phyloP scores from a whole-genome alignment of 2,888 invertebrate genomes.

The Morinoia aosen region DNA sequence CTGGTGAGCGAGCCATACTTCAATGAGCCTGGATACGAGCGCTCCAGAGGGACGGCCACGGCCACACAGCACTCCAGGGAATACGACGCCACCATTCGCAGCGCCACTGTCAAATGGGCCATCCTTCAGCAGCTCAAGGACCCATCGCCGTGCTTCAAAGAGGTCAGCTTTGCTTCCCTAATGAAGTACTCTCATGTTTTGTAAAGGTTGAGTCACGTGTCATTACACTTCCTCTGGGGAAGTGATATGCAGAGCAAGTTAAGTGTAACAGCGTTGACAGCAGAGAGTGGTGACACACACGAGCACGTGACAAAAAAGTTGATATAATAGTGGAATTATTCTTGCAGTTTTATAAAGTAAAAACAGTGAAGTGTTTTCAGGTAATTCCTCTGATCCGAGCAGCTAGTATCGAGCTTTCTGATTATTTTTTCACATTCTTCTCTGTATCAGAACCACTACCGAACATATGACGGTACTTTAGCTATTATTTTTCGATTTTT shows the following conservation, averaged over 20 bases:
- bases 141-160: constrained; percentile 92
- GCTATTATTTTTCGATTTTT: background rate
- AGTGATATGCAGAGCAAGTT: background rate
- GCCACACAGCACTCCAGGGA: constrained; percentile 92
- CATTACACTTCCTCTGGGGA: background rate
- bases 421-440: no score
- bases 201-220: background rate
- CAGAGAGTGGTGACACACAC: background rate
- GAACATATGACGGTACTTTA: no score
- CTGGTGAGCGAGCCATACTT: constrained; percentile 94
- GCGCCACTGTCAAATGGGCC: constrained; percentile 95
- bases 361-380: no score
- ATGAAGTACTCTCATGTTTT: background rate
- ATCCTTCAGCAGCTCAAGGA: constrained; percentile 93
- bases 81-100: constrained; percentile 95
- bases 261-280: background rate
- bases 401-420: no score
- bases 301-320: background rate
- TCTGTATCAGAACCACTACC: no score
- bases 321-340: no score
- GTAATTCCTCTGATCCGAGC: no score
- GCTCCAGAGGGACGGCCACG: constrained; percentile 87
- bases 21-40: constrained; percentile 94
- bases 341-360: no score
- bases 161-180: constrained; percentile 74